Conservation (phyloP, 2,113 vertebrate genomes). For the Melospiza melodia region DNA sequence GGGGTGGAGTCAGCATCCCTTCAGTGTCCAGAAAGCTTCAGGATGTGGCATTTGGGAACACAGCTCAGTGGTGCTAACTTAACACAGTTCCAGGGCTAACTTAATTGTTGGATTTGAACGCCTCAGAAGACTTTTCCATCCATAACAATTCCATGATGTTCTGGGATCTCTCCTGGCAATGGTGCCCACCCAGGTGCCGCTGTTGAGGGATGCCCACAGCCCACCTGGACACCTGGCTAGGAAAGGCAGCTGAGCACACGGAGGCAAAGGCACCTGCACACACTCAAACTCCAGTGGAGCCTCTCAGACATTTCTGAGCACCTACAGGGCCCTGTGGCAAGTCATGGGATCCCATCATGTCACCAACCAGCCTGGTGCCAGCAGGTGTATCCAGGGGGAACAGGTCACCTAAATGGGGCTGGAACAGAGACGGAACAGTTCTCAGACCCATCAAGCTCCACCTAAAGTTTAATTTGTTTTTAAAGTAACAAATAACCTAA, state of each 20-base stretch:
- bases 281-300: not conserved
- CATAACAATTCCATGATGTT: fast-evolving
- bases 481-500: not conserved
- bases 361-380: not conserved
- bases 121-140: not conserved
- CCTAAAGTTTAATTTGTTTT: not conserved
- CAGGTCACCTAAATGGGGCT: not conserved
- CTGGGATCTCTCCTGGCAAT: fast-evolving
- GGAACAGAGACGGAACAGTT: not conserved
- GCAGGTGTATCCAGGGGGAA: not conserved
- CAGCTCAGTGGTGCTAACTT: not conserved
- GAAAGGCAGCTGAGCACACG: fast-evolving
- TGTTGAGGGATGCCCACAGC: fast-evolving
- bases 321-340: fast-evolving
- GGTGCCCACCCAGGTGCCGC: not conserved
- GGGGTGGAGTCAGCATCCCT: not conserved
- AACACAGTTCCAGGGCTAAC: not conserved
- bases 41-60: not conserved
- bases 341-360: fast-evolving
- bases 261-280: no score
- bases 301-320: not conserved
- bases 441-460: not conserved
- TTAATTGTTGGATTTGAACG: not conserved
- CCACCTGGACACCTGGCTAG: fast-evolving
- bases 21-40: not conserved